These are phyloP conservation scores for Heliconius cydno DNA, from an alignment of 2,888 invertebrate species.

Conservation along the genomic window DNA sequence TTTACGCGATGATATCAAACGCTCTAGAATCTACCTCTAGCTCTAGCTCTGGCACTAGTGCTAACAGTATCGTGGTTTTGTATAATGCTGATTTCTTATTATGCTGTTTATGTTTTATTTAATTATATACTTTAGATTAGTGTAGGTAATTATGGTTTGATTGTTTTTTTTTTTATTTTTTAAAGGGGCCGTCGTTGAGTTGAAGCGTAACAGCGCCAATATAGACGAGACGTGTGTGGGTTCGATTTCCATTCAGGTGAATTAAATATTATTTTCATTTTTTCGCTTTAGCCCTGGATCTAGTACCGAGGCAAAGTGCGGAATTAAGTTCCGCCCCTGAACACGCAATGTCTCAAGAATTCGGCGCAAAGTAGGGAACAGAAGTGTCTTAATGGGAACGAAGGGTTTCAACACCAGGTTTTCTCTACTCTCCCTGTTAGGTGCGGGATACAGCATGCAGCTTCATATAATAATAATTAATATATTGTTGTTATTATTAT, in stretches of 20 bases:
- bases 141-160: neutral
- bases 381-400: too few species aligned
- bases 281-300: neutral
- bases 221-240: too few species aligned
- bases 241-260: neutral
- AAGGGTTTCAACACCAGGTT: too few species aligned
- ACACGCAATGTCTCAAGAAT: neutral
- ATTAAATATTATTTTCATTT: neutral
- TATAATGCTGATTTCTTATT: constrained; percentile 30
- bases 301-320: too few species aligned
- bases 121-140: neutral
- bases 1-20: constrained; percentile 41
- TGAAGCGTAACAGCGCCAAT: rapidly evolving
- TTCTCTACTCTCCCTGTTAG: too few species aligned
- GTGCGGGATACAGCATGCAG: too few species aligned
- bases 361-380: too few species aligned
- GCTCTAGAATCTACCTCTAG: constrained; percentile 37
- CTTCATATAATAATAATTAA: too few species aligned
- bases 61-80: constrained; percentile 46
- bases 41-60: neutral
- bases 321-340: neutral
- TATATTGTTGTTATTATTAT: too few species aligned
- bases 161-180: neutral
- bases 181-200: neutral
- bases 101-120: constrained; percentile 16